These are phyloP conservation scores for Porites divaricata DNA, from an alignment of 92 coral and sea anemone species.

Conservation along the genomic window DNA sequence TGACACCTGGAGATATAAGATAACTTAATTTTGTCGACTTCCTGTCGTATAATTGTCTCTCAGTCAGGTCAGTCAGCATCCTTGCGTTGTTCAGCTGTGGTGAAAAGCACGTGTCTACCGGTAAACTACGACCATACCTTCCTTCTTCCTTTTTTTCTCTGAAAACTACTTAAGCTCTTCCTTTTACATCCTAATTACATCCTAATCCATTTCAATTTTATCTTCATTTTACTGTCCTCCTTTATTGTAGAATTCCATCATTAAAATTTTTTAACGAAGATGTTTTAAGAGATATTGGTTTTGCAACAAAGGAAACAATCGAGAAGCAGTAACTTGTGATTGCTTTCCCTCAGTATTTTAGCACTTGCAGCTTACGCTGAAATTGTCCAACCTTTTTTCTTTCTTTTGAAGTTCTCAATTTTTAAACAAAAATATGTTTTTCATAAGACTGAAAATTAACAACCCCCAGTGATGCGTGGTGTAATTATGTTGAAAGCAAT, in stretches of 20 bases:
- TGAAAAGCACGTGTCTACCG: neutral
- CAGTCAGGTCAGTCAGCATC: neutral
- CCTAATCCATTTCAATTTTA: neutral
- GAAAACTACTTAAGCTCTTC: neutral
- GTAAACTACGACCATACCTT: neutral
- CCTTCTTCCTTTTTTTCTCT: neutral
- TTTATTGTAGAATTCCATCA: no score
- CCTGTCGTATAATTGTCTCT: neutral
- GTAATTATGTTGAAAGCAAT: neutral
- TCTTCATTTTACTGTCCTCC: no score
- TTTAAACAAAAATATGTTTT: neutral
- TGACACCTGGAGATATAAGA: neutral
- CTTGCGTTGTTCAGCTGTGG: conserved; percentile 6
- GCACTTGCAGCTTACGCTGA: no score
- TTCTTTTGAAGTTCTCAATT: neutral
- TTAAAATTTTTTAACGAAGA: no score
- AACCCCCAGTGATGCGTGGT: neutral
- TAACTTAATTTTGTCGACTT: conserved; percentile 16
- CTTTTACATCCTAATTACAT: neutral
- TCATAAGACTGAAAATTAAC: neutral
- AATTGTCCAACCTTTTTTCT: neutral
- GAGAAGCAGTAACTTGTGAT: no score
- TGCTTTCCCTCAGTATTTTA: neutral
- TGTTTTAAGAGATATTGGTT: neutral
- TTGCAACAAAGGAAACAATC: no score